Conservation (phyloP, 2,797 vertebrate genomes). For the Danio tinwini region DNA sequence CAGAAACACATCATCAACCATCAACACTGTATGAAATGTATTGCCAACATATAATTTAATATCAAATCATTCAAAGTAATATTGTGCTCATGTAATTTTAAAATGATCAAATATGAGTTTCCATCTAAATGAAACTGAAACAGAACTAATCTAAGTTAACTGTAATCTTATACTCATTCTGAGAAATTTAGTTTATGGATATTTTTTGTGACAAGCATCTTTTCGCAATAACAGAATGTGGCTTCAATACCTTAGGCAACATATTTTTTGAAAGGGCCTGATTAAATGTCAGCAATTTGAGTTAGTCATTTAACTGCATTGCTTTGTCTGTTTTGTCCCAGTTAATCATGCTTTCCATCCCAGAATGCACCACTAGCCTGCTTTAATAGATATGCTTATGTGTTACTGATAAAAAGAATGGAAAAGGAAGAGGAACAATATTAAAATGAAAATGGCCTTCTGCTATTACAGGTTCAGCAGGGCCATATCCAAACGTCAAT, state of each 20-base stretch:
- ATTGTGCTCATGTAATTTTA: background rate
- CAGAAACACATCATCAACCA: background rate
- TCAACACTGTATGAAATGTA: slow-evolving; percentile 8
- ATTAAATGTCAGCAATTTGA: slow-evolving; percentile 27
- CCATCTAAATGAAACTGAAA: slow-evolving; percentile 11
- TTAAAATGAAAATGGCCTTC: background rate
- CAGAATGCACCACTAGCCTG: background rate
- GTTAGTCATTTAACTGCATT: background rate
- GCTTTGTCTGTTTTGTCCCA: slow-evolving; percentile 13
- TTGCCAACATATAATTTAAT: slow-evolving; percentile 7
- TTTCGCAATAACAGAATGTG: background rate
- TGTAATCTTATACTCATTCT: slow-evolving; percentile 19
- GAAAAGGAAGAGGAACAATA: background rate
- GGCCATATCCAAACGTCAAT: background rate
- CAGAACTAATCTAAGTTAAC: slow-evolving; percentile 22
- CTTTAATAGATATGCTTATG: background rate
- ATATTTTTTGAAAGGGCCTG: slow-evolving; percentile 1
- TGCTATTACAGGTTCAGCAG: slow-evolving; percentile 9
- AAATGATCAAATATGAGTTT: background rate
- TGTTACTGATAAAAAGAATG: background rate
- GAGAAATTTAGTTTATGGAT: slow-evolving; percentile 11
- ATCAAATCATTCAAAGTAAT: slow-evolving; percentile 16
- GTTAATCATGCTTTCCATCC: slow-evolving; percentile 10
- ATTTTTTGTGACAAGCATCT: background rate
- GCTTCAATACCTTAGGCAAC: background rate